Evolutionary conservation across 2,113 vertebrate genomes (phyloP).

Genomic region (Chauna torquata): DNA sequence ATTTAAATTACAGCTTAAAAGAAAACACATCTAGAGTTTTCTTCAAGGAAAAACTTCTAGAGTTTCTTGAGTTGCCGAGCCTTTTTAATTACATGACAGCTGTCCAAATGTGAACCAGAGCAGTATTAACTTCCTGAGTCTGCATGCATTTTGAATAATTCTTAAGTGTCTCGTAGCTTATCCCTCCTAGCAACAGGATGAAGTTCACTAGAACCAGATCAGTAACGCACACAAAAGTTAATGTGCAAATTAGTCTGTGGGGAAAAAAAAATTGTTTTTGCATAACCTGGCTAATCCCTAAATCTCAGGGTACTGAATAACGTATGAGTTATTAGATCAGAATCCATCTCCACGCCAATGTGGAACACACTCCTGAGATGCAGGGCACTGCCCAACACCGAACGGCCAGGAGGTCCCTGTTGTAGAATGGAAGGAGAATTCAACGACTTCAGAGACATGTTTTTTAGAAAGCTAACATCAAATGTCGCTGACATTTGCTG

Average conservation of each 20-base stretch:
- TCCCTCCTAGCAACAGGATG: conserved; percentile 39
- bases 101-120: conserved; percentile 41
- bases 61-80: neutral
- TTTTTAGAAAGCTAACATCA: neutral
- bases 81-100: conserved; percentile 19
- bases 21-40: conserved; percentile 1
- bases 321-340: neutral
- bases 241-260: neutral
- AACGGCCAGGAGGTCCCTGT: neutral
- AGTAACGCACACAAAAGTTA: conserved; percentile 19
- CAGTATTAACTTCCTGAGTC: conserved; percentile 20
- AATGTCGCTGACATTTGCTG: neutral
- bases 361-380: rapidly evolving
- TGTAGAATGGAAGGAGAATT: neutral
- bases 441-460: neutral
- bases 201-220: conserved; percentile 35
- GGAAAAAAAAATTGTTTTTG: neutral
- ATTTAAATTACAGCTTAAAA: neutral
- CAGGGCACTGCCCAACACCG: neutral
- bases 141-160: neutral
- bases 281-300: conserved; percentile 27
- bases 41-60: conserved; percentile 4
- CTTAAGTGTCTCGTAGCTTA: conserved; percentile 9
- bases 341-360: rapidly evolving
- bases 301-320: neutral